Conservation (phyloP, 2,113 vertebrate species). For the Chlamydotis undulata region DNA sequence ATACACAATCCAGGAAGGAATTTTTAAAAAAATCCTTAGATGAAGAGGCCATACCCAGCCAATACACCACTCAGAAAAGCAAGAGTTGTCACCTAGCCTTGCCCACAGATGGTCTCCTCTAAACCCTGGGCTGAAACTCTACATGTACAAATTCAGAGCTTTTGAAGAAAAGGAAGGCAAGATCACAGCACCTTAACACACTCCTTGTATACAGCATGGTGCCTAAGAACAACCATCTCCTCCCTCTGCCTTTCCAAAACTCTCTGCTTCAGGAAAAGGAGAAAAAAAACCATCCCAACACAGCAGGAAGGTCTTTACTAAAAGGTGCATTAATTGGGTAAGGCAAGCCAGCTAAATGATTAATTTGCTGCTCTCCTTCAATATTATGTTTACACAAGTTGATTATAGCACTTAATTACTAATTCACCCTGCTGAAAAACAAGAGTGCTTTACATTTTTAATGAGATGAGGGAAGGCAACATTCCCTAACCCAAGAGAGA, state of each 20-base stretch:
- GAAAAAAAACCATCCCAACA: conserved; percentile 34
- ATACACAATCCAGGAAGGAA: not conserved
- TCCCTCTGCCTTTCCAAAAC: conserved; percentile 1
- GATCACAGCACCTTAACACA: not conserved
- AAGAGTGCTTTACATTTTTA: conserved; percentile 76
- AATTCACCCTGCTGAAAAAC: conserved; percentile 75
- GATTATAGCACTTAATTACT: conserved; percentile 81
- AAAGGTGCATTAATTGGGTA: conserved; percentile 68
- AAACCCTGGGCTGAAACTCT: not conserved
- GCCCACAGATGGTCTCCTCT: not conserved
- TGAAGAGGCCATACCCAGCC: not conserved
- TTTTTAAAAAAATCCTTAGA: not conserved
- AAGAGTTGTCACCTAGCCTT: not conserved
- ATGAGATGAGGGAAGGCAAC: conserved; percentile 71
- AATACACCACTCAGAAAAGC: not conserved
- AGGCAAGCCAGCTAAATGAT: conserved; percentile 67
- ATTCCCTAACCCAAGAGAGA: conserved; percentile 66
- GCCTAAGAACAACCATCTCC: not conserved
- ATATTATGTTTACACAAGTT: conserved; percentile 78
- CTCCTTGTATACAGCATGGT: not conserved
- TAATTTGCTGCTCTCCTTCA: conserved; percentile 71
- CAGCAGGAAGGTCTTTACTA: conserved; percentile 51
- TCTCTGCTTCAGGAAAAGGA: not conserved
- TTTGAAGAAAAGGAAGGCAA: not conserved
- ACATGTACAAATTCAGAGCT: not conserved